These are phyloP conservation scores for Bombus pascuorum DNA, from an alignment of 1,140 invertebrate genomes.

Conservation along the genomic window DNA sequence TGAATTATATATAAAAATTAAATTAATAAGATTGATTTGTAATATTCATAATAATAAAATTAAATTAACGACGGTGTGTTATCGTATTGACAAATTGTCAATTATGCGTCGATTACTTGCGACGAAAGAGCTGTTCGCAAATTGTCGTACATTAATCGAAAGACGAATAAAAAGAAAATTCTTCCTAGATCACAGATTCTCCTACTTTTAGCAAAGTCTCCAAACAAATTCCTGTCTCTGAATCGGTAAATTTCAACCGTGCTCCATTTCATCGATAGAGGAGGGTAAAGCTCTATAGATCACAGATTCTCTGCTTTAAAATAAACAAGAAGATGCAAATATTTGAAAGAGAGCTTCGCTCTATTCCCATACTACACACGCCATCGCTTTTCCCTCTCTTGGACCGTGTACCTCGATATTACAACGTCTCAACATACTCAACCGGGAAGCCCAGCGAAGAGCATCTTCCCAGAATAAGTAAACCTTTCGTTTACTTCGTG, in stretches of 20 bases:
- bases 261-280: too few species aligned
- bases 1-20: background rate
- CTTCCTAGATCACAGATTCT: background rate
- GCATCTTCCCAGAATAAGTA: conserved; percentile 31
- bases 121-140: background rate
- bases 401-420: background rate
- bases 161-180: background rate
- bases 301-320: background rate
- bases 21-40: too few species aligned
- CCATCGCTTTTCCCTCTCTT: background rate
- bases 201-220: background rate
- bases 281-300: too few species aligned
- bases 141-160: background rate
- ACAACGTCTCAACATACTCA: background rate
- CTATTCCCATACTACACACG: background rate
- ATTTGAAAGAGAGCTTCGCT: background rate
- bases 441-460: background rate
- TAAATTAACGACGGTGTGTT: too few species aligned
- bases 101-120: too few species aligned
- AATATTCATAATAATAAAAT: too few species aligned
- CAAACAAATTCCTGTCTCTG: background rate
- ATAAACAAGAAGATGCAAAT: background rate
- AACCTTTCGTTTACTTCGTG: conserved; percentile 41
- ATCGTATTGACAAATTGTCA: background rate
- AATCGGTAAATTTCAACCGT: background rate